phyloP scores from a whole-genome alignment of 2,888 invertebrate species.

The Rhagium mordax region DNA sequence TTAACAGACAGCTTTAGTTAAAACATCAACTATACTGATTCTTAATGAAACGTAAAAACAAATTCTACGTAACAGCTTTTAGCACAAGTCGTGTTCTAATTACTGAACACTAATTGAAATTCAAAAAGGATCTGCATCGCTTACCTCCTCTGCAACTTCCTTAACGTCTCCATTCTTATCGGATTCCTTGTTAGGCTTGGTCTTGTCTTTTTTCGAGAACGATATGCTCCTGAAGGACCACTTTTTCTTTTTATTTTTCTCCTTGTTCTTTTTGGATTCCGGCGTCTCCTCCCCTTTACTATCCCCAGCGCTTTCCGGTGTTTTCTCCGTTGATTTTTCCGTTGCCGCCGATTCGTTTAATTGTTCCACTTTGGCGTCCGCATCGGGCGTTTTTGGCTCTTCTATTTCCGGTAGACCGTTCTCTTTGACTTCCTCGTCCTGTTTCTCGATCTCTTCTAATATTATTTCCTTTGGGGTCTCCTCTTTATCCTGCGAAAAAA shows the following conservation, averaged over 20 bases:
- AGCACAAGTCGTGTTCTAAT: background rate
- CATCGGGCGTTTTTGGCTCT: constrained; percentile 64
- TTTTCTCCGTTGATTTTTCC: constrained; percentile 60
- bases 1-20: no score
- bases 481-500: constrained; percentile 65
- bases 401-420: constrained; percentile 66
- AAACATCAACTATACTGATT: no score
- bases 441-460: constrained; percentile 46
- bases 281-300: constrained; percentile 61
- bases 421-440: constrained; percentile 62
- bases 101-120: background rate
- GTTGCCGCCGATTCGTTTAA: constrained; percentile 66
- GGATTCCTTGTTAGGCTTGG: constrained; percentile 81
- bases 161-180: constrained; percentile 75
- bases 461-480: constrained; percentile 57
- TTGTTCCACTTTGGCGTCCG: constrained; percentile 63
- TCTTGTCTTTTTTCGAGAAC: constrained; percentile 90
- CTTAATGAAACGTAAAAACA: background rate
- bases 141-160: constrained; percentile 67
- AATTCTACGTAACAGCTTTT: background rate
- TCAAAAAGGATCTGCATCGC: background rate
- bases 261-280: constrained; percentile 70
- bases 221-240: constrained; percentile 92
- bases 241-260: constrained; percentile 82
- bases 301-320: constrained; percentile 46